Base-by-base conservation (phyloP, 2,888 invertebrate species). In the Hirudinaria manillensis region DNA sequence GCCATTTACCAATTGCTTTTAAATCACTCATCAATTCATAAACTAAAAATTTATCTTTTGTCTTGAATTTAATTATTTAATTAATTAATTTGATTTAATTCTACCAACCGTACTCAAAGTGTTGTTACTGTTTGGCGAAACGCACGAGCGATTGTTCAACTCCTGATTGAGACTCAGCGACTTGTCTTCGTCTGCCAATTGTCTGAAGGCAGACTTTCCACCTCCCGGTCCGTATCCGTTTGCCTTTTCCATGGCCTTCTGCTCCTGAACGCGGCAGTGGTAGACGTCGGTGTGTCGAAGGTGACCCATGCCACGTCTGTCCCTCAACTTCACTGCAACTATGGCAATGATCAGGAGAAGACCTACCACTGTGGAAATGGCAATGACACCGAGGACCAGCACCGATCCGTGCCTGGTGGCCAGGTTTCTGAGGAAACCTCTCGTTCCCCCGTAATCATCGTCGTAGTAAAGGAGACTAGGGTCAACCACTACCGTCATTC, bases 311-410 rank as follows among this genome's bases (percentile, higher is more conserved):
- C 68, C 68, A 4, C 56, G 65, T 13, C 73, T 13, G 55, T 73
- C 73, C 16, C 73, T 27, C 21, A 55, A 38, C 34, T 61, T 73
- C n/a, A 73, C 61, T 13, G 73, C 73, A 1, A 73, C 38, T 10
- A 73, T 73, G 21, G 73, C 73, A 19, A 56, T 61, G 24, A 73
- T 38, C 19, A 73, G 73, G 29, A 68, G 68, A 3, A 68, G 32
- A 32, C 68, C 68, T 1, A 68, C 16, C n/a, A 68, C 32, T n/a
- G 36, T 36, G 21, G 68, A 68, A 1, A 68, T 32, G n/a, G 68
- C 68, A 21, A 61, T 36, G n/a, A 73, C 73, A 1, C 55, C 65
- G 0, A 73, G 36, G 19, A 56, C 34, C 38, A 73, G 24, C 4
- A 65, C 36, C 34, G 56, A 19, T 3, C 73, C 73, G 38, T 73